phyloP scores from a whole-genome alignment of 2,113 vertebrate genomes.

The Epinephelus lanceolatus region DNA sequence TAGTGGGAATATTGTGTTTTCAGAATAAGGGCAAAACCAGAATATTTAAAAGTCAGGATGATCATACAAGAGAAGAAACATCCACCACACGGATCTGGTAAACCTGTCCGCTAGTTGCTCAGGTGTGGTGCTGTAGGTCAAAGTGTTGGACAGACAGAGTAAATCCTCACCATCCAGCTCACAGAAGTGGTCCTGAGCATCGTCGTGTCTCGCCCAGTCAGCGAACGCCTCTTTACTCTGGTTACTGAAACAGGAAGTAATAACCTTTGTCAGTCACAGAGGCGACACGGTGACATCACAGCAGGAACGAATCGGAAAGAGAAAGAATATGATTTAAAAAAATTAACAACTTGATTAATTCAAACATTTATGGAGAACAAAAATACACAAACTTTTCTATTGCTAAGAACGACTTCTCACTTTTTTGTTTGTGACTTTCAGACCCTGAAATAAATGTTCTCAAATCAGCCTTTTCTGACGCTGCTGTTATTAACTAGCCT shows the following conservation, averaged over 20 bases:
- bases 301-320: background rate
- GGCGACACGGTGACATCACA: background rate
- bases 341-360: too few species aligned
- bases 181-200: conserved; percentile 98
- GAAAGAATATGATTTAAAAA: too few species aligned
- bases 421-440: too few species aligned
- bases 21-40: too few species aligned
- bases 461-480: too few species aligned
- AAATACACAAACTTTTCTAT: too few species aligned
- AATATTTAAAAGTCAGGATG: background rate
- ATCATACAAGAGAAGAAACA: background rate
- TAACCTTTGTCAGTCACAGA: background rate
- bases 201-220: conserved; percentile 97
- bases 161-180: conserved; percentile 92
- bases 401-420: too few species aligned
- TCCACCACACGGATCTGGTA: background rate
- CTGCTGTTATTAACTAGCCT: too few species aligned
- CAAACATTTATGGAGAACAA: too few species aligned
- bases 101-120: too few species aligned
- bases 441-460: too few species aligned
- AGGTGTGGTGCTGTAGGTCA: background rate
- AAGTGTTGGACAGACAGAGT: background rate
- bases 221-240: conserved; percentile 97
- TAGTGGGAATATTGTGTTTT: too few species aligned
- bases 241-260: conserved; percentile 83